These are phyloP conservation scores for Sarcophaga variegata DNA, from an alignment of 2,888 invertebrate species.

Conservation along the genomic window DNA sequence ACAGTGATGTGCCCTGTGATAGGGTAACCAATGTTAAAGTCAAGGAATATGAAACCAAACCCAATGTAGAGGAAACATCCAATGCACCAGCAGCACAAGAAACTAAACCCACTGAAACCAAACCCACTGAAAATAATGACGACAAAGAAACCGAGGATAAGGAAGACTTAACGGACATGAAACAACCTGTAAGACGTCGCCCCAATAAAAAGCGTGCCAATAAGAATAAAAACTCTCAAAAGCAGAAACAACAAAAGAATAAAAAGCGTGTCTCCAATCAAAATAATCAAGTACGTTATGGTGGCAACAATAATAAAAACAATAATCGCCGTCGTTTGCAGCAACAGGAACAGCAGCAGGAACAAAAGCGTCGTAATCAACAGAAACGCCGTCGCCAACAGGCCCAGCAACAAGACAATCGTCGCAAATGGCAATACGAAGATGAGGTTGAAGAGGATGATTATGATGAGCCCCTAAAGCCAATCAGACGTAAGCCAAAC, in stretches of 20 bases:
- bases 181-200: constrained; percentile 38
- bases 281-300: constrained; percentile 15
- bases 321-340: constrained; percentile 24
- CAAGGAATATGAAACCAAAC: constrained; percentile 66
- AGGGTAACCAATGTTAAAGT: constrained; percentile 72
- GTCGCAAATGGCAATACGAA: neutral
- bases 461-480: constrained; percentile 36
- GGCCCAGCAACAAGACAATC: constrained; percentile 10
- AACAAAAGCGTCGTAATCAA: constrained; percentile 47
- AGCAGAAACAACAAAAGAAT: neutral
- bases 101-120: neutral
- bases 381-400: constrained; percentile 31
- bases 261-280: constrained; percentile 32
- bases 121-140: neutral
- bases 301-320: constrained; percentile 1
- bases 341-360: constrained; percentile 26
- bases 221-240: constrained; percentile 17
- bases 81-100: neutral
- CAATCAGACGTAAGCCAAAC: constrained; percentile 60
- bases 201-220: constrained; percentile 61
- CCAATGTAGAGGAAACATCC: neutral
- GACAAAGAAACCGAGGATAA: neutral
- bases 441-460: neutral
- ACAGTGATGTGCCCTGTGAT: constrained; percentile 78
- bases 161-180: neutral